Evolutionary conservation across 2,888 invertebrate genomes (phyloP).

Genomic region (Aphrophora alni): DNA sequence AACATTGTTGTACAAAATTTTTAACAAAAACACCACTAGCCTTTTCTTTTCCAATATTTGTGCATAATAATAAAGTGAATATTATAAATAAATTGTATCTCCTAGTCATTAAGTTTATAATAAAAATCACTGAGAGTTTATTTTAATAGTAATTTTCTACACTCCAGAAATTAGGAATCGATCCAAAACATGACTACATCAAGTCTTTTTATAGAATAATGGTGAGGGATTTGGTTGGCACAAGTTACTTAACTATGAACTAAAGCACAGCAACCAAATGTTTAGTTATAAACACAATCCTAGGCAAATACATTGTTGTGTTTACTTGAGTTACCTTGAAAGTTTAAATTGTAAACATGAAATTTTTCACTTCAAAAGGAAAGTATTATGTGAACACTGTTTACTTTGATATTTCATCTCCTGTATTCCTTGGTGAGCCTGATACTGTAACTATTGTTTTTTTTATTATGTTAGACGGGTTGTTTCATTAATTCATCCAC

Average conservation of each 20-base stretch:
- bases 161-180: background rate
- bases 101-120: too few relatives aligned
- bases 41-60: too few relatives aligned
- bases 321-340: background rate
- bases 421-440: background rate
- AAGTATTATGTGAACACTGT: background rate
- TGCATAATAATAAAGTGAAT: too few relatives aligned
- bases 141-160: too few relatives aligned
- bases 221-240: background rate
- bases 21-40: too few relatives aligned
- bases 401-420: background rate
- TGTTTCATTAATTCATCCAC: too few relatives aligned
- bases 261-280: background rate
- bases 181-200: background rate
- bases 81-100: too few relatives aligned
- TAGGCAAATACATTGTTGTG: background rate
- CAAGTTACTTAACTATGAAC: background rate
- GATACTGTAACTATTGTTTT: too few relatives aligned
- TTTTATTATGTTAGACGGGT: too few relatives aligned
- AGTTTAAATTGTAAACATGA: background rate
- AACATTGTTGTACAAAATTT: too few relatives aligned
- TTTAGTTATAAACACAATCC: background rate
- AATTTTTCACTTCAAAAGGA: background rate
- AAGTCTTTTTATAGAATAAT: background rate
- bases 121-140: too few relatives aligned